phyloP scores from a whole-genome alignment of 2,888 invertebrate species.

The Drosophila paramelanica region DNA sequence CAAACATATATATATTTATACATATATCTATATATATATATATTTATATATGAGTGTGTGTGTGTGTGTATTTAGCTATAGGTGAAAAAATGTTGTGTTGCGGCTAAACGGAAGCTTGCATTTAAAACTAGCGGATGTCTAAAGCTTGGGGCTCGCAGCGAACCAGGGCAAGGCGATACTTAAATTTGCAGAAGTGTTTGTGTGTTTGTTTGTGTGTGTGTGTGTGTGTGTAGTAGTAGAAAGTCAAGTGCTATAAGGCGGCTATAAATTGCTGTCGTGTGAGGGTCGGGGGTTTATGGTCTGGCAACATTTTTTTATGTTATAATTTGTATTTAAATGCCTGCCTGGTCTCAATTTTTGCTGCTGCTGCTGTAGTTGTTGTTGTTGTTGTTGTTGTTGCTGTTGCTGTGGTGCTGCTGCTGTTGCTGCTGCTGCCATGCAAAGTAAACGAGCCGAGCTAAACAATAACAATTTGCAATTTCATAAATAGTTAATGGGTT shows the following conservation, averaged over 20 bases:
- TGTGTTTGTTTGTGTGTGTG: conserved; percentile 15
- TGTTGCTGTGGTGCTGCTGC: conserved; percentile 28
- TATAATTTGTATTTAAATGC: conserved; percentile 78
- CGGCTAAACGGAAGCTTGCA: conserved; percentile 57
- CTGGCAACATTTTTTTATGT: conserved; percentile 53
- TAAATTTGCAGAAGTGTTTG: conserved; percentile 17
- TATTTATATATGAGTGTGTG: not conserved
- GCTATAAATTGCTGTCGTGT: conserved; percentile 47
- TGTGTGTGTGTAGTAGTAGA: conserved; percentile 29
- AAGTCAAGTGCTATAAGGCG: conserved; percentile 58
- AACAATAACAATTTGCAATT: conserved; percentile 80
- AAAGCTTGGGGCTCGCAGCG: conserved; percentile 20
- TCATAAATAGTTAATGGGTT: conserved; percentile 76
- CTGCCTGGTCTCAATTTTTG: conserved; percentile 59
- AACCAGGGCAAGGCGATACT: conserved; percentile 21
- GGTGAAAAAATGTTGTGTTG: conserved; percentile 21
- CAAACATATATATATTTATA: not conserved
- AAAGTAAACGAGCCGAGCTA: conserved; percentile 75
- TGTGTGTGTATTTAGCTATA: conserved; percentile 15
- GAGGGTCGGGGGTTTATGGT: conserved; percentile 9
- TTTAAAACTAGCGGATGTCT: conserved; percentile 60
- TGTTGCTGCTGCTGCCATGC: conserved; percentile 63
- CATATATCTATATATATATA: not conserved
- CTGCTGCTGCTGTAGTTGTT: conserved; percentile 38
- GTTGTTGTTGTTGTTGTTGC: conserved; percentile 31